Conservation (phyloP, 2,888 invertebrate species). For the Axea sp. region DNA sequence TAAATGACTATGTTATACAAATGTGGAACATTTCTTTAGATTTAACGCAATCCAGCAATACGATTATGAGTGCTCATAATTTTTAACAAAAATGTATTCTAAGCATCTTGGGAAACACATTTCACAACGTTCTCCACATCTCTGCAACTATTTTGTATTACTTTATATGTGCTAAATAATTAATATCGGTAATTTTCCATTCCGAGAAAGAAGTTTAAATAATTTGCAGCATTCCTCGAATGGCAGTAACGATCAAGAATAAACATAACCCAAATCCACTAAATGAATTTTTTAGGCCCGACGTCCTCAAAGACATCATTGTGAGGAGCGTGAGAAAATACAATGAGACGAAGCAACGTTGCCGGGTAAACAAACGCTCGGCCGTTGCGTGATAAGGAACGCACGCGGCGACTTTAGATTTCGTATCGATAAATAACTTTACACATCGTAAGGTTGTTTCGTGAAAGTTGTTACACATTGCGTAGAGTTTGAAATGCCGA, state of each 20-base stretch:
- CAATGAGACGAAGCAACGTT: constrained; percentile 36
- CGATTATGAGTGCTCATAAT: too few species aligned
- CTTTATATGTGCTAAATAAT: too few species aligned
- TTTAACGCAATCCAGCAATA: too few species aligned
- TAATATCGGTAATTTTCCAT: too few species aligned
- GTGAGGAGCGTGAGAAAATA: constrained; percentile 55
- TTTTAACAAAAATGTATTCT: too few species aligned
- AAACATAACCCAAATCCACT: constrained; percentile 46
- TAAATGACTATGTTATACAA: too few species aligned
- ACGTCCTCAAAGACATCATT: constrained; percentile 47
- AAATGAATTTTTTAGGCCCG: constrained; percentile 38
- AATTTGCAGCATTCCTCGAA: constrained; percentile 7
- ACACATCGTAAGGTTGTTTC: constrained; percentile 20
- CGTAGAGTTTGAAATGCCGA: constrained; percentile 14
- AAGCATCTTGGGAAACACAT: too few species aligned
- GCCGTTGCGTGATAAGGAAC: constrained; percentile 48
- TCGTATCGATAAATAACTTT: constrained; percentile 45
- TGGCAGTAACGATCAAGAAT: constrained; percentile 13
- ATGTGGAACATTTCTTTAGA: too few species aligned
- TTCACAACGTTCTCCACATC: too few species aligned
- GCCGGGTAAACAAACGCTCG: constrained; percentile 37
- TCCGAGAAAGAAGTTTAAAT: too few species aligned
- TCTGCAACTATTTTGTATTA: too few species aligned
- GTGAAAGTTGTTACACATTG: constrained; percentile 39
- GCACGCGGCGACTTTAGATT: constrained; percentile 39